These are phyloP conservation scores for Picus viridis DNA, from an alignment of 2,797 vertebrate genomes.

Conservation along the genomic window DNA sequence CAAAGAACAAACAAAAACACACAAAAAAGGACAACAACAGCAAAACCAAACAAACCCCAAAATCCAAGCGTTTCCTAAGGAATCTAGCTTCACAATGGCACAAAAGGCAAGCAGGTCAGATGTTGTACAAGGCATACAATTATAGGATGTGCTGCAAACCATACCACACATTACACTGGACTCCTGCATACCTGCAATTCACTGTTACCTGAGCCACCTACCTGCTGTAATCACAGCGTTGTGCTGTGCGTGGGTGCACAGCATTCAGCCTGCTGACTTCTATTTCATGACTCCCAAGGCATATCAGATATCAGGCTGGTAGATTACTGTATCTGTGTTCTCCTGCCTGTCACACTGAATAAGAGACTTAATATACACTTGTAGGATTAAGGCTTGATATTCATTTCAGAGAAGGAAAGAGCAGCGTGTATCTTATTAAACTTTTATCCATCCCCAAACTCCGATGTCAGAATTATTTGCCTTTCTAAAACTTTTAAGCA, in stretches of 20 bases:
- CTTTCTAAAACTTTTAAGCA: neutral
- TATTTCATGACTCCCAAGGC: conserved; percentile 55
- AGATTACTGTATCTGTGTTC: conserved; percentile 75
- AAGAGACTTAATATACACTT: conserved; percentile 48
- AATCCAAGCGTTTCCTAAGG: conserved; percentile 21
- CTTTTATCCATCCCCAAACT: neutral
- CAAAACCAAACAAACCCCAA: too few relatives aligned
- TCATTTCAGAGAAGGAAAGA: neutral
- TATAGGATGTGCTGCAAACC: conserved; percentile 65
- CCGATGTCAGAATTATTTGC: neutral
- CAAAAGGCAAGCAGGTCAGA: conserved; percentile 68
- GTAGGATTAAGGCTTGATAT: conserved; percentile 22
- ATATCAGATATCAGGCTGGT: conserved; percentile 56
- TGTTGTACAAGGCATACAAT: conserved; percentile 62
- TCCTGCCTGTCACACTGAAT: conserved; percentile 46
- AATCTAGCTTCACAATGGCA: conserved; percentile 23
- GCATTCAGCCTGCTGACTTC: conserved; percentile 69
- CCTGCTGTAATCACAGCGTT: conserved; percentile 74
- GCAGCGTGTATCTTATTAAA: neutral
- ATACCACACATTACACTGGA: conserved; percentile 68
- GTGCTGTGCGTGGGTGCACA: conserved; percentile 68
- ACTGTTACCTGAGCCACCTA: conserved; percentile 45
- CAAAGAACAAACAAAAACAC: too few relatives aligned
- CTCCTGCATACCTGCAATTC: conserved; percentile 74
- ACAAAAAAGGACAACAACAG: neutral